Base-by-base conservation (phyloP, 1,140 invertebrate genomes). In the Nylanderia fulva region DNA sequence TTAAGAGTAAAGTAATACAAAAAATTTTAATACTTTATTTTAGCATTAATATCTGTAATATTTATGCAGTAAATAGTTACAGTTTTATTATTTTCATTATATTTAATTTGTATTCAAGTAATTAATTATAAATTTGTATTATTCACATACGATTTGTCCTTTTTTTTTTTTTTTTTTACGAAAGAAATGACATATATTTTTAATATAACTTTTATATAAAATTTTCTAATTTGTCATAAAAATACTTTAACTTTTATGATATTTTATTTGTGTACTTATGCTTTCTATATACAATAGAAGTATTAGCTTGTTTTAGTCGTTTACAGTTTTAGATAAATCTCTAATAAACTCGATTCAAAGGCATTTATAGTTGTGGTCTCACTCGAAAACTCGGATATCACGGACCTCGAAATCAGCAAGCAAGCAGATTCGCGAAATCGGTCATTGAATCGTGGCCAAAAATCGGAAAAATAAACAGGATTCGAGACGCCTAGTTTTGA, bases 371-470 rank as follows among this genome's bases (percentile, higher is more conserved):
- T 61, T 77, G 24, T n/a, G n/a, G 15, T 54, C 29, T 48, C 15
- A 8, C 18, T 13, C 13, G 52, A 29, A 54, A 77, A 27, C n/a
- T n/a, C 42, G 42, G 15, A 27, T n/a, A 24, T 76, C 11, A 11
- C 27, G 24, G 11, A 27, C 9, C 24, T 18, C 60, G 11, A 80
- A 84, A 85, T 68, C 66, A 74, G 45, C 66, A 45, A 18, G 48
- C 48, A 48, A 33, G 21, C 11, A 68, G 83, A 80, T 60, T 39
- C 68, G 39, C 18, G 24, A 64, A 48, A 83, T 68, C 87, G 71
- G 42, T 77, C 77, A 84, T 79, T 84, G 85, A 89, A 84, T 86
- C 68, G 66, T n/a, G 33, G 74, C 84, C 72, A 89, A 68, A 11
- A 71, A 79, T 86, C 39, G 52, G 11, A 48, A 36, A 8, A 33